phyloP scores from a whole-genome alignment of 53 echinoderm and acorn worm genomes.

The Luidia sarsii region DNA sequence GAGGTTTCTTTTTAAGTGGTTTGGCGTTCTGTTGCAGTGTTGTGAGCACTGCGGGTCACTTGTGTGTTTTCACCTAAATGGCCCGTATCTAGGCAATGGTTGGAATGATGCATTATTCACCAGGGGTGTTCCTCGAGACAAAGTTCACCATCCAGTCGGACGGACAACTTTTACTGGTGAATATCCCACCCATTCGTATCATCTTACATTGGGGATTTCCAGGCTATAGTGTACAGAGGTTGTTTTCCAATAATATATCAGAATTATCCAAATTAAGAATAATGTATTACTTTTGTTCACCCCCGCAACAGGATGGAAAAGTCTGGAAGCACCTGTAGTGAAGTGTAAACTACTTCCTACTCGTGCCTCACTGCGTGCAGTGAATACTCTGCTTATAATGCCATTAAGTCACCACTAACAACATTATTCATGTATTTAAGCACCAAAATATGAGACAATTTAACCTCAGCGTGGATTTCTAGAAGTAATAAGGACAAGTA shows the following conservation, averaged over 20 bases:
- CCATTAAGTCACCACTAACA: conserved; percentile 15
- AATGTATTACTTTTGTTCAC: background rate
- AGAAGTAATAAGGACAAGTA: too few species aligned
- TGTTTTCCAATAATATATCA: too few species aligned
- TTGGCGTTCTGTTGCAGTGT: background rate
- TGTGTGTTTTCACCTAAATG: conserved; percentile 34
- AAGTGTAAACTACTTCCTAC: background rate
- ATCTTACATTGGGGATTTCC: too few species aligned
- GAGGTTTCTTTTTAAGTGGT: too few species aligned
- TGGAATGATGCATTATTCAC: conserved; percentile 12
- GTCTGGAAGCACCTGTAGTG: conserved; percentile 25
- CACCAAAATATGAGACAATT: background rate
- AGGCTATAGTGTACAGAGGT: too few species aligned
- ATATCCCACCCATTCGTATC: too few species aligned
- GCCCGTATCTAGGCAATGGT: conserved; percentile 46
- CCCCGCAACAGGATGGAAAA: conserved; percentile 30
- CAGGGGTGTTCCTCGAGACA: background rate
- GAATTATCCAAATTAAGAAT: too few species aligned
- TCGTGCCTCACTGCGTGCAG: background rate
- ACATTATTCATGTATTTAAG: background rate
- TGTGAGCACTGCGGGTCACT: conserved; percentile 19
- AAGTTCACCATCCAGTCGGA: too few species aligned
- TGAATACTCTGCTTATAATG: background rate
- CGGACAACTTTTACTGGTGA: too few species aligned
- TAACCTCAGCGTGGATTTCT: background rate